These are phyloP conservation scores for Charaxes varanes DNA, from an alignment of 1,140 invertebrate species.

Conservation along the genomic window DNA sequence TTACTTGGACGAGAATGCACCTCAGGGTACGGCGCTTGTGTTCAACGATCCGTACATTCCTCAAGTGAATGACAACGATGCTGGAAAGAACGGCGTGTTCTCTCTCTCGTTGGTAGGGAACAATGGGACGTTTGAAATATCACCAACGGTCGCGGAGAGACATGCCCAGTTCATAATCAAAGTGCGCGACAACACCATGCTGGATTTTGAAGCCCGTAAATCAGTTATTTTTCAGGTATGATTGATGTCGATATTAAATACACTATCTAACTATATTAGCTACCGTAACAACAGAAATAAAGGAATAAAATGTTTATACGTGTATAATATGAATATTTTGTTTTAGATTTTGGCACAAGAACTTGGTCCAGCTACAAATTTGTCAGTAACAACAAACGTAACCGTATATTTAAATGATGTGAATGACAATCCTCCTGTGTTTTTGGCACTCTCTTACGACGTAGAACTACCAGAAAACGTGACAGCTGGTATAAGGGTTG, in stretches of 20 bases:
- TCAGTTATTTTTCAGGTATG: constrained; percentile 81
- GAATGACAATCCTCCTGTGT: constrained; percentile 93
- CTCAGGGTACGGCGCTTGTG: constrained; percentile 83
- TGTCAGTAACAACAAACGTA: constrained; percentile 82
- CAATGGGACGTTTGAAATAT: constrained; percentile 91
- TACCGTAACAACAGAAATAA: background rate
- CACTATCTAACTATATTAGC: too few relatives aligned
- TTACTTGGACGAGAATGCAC: constrained; percentile 87
- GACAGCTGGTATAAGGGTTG: constrained; percentile 81
- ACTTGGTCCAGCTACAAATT: constrained; percentile 82
- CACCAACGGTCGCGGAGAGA: constrained; percentile 90
- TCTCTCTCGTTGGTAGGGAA: constrained; percentile 85
- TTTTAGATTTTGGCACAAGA: constrained; percentile 86
- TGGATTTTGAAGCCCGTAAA: constrained; percentile 88
- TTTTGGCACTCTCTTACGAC: constrained; percentile 82
- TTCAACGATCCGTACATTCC: constrained; percentile 82
- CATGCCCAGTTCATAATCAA: constrained; percentile 86
- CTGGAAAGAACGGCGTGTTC: constrained; percentile 89
- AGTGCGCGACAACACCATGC: constrained; percentile 85
- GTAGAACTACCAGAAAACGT: constrained; percentile 87
- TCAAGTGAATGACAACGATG: constrained; percentile 84
- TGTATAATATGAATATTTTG: background rate
- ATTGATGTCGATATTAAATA: constrained; percentile 1
- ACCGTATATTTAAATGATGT: constrained; percentile 89
- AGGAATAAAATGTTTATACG: background rate